phyloP scores from a whole-genome alignment of 2,888 invertebrate genomes.

The Idaea aversata region DNA sequence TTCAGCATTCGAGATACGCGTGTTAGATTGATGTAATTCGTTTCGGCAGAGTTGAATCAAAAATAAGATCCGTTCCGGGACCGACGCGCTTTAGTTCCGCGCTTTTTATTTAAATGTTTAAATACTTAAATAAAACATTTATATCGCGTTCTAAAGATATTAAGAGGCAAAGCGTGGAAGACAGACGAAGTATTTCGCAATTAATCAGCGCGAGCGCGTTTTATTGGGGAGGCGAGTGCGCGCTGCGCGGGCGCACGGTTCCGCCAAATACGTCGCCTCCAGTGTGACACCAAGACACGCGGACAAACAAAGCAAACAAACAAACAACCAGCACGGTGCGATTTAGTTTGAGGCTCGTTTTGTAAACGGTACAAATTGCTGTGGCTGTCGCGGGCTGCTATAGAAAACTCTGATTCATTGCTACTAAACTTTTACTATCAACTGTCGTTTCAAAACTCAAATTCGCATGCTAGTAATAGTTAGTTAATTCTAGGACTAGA shows the following conservation, averaged over 20 bases:
- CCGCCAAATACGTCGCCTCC: constrained; percentile 57
- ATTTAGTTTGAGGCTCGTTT: background rate
- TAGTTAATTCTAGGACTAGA: no score
- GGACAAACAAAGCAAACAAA: constrained; percentile 40
- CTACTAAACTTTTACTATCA: background rate
- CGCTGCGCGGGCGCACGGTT: constrained; percentile 48
- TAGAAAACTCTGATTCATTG: constrained; percentile 28
- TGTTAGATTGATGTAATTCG: constrained; percentile 49
- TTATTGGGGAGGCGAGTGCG: constrained; percentile 56
- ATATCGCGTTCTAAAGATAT: constrained; percentile 36
- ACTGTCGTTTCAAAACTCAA: no score
- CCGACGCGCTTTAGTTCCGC: constrained; percentile 47
- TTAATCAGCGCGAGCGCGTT: constrained; percentile 68
- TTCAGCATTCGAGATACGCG: constrained; percentile 17
- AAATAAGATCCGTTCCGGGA: constrained; percentile 46
- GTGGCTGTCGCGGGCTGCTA: no score
- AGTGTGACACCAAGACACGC: constrained; percentile 45
- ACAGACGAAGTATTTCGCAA: constrained; percentile 35
- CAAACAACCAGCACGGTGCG: constrained; percentile 11
- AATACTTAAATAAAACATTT: constrained; percentile 3
- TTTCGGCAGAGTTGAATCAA: constrained; percentile 42
- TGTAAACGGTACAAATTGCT: no score
- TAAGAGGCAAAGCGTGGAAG: constrained; percentile 41
- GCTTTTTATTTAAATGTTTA: constrained; percentile 31
- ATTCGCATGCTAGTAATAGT: no score